Conservation (phyloP, 2,797 vertebrate species). For the Myotis myotis region DNA sequence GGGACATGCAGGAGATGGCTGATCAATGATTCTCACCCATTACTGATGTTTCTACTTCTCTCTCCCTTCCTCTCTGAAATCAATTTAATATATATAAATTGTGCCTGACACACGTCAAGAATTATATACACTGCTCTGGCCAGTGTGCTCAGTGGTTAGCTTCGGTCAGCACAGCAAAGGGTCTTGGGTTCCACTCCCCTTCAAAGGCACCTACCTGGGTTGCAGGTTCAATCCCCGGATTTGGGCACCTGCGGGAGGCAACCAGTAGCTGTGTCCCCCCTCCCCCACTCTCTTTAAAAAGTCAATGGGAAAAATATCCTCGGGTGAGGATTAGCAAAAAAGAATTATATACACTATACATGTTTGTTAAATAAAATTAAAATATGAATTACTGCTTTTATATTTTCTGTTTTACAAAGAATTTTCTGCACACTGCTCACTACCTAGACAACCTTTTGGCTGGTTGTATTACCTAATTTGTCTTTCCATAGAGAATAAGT, state of each 20-base stretch:
- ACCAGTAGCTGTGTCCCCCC: not conserved
- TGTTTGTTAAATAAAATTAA: not conserved
- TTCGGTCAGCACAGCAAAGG: not conserved
- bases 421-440: not conserved
- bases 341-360: not conserved
- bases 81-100: too few relatives aligned
- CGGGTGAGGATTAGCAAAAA: not conserved
- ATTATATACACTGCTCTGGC: too few relatives aligned
- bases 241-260: not conserved
- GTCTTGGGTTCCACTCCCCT: not conserved
- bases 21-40: too few relatives aligned
- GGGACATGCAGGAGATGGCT: too few relatives aligned
- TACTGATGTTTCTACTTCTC: too few relatives aligned
- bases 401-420: constrained; percentile 4
- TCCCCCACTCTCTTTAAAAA: not conserved
- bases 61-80: too few relatives aligned
- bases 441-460: not conserved
- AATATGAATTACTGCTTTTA: not conserved
- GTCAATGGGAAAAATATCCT: not conserved
- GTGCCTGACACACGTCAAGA: too few relatives aligned
- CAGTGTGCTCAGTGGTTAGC: not conserved
- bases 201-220: not conserved
- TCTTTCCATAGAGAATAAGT: not conserved
- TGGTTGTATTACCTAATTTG: not conserved
- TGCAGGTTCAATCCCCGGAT: not conserved